These are phyloP conservation scores for Melanogrammus aeglefinus DNA, from an alignment of 2,797 vertebrate genomes.

Conservation along the genomic window DNA sequence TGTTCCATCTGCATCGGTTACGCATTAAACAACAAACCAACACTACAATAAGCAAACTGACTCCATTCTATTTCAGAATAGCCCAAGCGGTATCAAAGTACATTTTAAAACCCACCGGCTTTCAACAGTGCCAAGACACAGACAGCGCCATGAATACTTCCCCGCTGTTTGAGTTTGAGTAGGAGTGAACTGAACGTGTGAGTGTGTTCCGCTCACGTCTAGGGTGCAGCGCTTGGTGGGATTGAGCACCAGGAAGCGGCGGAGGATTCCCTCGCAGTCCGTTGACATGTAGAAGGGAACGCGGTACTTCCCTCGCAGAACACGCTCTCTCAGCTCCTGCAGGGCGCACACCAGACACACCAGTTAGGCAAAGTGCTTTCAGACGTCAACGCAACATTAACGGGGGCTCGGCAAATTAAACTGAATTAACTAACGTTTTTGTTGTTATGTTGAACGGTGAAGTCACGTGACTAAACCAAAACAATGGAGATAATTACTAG, in stretches of 20 bases:
- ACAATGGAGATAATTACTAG: constrained; percentile 1
- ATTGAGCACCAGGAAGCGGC: constrained; percentile 90
- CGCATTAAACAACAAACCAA: background rate
- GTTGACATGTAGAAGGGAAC: constrained; percentile 97
- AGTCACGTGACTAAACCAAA: background rate
- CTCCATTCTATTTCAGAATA: background rate
- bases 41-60: background rate
- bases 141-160: background rate
- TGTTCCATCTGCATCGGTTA: background rate
- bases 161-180: background rate
- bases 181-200: background rate
- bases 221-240: constrained; percentile 90
- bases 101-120: background rate
- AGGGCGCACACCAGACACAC: constrained; percentile 1
- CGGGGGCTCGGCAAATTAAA: background rate
- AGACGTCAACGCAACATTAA: background rate
- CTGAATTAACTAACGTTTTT: background rate
- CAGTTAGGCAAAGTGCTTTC: background rate
- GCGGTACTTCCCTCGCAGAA: constrained; percentile 90
- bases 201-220: constrained; percentile 70
- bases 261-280: constrained; percentile 91
- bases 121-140: background rate
- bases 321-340: constrained; percentile 89
- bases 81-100: background rate
- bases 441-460: background rate